Conservation (phyloP, 2,888 invertebrate genomes). For the Sinodicranocentrus sp. region DNA sequence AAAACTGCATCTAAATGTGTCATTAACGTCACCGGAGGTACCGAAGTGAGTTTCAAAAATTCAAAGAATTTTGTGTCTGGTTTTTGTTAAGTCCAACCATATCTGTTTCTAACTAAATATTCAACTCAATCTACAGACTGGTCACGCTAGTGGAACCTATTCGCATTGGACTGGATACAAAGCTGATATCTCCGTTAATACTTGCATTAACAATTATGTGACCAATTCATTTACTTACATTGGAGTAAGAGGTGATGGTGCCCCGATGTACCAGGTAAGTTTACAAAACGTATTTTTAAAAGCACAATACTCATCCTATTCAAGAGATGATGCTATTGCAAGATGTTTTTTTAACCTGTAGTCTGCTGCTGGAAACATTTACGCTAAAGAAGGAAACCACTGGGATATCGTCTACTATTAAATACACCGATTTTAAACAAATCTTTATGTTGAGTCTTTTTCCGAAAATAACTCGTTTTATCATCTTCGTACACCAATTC, state of each 20-base stretch:
- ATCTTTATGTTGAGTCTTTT: too few relatives aligned
- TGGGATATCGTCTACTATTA: conserved; percentile 75
- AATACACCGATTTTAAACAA: too few relatives aligned
- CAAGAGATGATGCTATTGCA: too few relatives aligned
- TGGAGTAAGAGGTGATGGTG: conserved; percentile 70
- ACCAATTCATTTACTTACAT: conserved; percentile 61
- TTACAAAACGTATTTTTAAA: background rate
- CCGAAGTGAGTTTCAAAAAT: too few relatives aligned
- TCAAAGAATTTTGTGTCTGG: too few relatives aligned
- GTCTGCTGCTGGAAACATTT: conserved; percentile 72
- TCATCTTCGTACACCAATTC: too few relatives aligned
- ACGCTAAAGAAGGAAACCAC: conserved; percentile 74
- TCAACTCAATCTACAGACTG: conserved; percentile 47
- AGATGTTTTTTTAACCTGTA: too few relatives aligned
- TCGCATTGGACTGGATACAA: conserved; percentile 75
- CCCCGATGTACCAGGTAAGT: conserved; percentile 57
- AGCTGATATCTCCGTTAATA: conserved; percentile 69
- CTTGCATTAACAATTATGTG: conserved; percentile 71
- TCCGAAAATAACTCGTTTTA: too few relatives aligned
- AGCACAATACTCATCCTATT: too few relatives aligned
- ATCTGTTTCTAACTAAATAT: too few relatives aligned
- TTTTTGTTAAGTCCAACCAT: background rate
- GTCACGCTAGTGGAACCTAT: conserved; percentile 70
- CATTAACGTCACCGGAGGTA: conserved; percentile 75
- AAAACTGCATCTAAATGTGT: conserved; percentile 69